Base-by-base conservation (phyloP, 2,797 vertebrate species). In the Nannoperca australis region DNA sequence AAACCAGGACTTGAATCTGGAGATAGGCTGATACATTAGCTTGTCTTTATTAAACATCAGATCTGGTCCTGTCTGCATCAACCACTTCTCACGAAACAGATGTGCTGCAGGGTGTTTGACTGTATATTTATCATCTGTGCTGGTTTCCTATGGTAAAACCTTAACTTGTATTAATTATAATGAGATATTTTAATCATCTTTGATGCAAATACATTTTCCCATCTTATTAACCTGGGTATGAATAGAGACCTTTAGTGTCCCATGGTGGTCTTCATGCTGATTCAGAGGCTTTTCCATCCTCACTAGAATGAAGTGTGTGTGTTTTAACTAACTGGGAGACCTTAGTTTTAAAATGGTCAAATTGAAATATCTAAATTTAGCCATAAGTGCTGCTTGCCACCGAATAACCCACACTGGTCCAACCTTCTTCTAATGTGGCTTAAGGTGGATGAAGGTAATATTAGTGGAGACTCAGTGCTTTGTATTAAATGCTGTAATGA, bases 121-220 rank as follows among this genome's bases (percentile, higher is more conserved):
- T 73, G 47, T 76, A 56, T 75, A 67, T 85, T 78, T 79, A 76
- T 83, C 67, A 63, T 56, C 54, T 47, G 54, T 50, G 60, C 45
- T 50, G 30, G 42, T 77, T 71, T 76, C 74, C 77, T 56, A 18
- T 75, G 79, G 82, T 83, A 51, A 78, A 82, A 84, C 7, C 22
- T 64, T 49, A 59, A 54, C 24, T 53, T 73, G 63, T 55, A 60
- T 76, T 71, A 79, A 81, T 85, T 73, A 83, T 75, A 81, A 77
- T 83, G 71, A 84, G 66, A 66, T 24, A 65, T 82, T 79, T 81
- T 78, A 83, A 88, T 86, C 70, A 86, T 68, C 81, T 51, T 71
- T 66, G n/a, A 76, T 74, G 51, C 30, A 71, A 79, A 69, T 79
- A 56, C 70, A 27, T 69, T 81, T 63, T 18, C n/a, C n/a, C 22